phyloP scores from a whole-genome alignment of 2,113 vertebrate species.

The Gallinago undulata region DNA sequence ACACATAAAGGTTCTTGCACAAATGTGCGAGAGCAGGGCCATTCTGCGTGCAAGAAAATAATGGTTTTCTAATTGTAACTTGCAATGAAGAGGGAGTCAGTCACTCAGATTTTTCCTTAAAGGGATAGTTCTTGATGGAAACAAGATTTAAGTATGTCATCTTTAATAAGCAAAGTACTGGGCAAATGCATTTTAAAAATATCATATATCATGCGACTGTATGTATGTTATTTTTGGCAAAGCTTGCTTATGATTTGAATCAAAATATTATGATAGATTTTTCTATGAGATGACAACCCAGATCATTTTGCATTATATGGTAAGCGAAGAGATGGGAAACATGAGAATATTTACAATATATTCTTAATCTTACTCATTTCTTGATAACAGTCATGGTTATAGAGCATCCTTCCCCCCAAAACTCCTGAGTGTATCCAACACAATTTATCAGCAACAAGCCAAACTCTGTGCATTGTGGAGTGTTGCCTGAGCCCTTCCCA shows the following conservation, averaged over 20 bases:
- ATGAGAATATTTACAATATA: background rate
- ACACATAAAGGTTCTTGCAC: background rate
- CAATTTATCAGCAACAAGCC: background rate
- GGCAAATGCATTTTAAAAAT: background rate
- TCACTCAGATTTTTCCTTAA: background rate
- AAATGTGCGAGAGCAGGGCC: background rate
- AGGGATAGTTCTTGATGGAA: background rate
- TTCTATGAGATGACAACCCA: background rate
- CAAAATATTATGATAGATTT: conserved; percentile 28
- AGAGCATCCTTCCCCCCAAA: background rate
- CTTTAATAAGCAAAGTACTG: background rate
- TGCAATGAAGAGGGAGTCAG: background rate
- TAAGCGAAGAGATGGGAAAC: background rate
- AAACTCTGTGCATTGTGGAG: background rate
- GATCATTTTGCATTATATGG: background rate
- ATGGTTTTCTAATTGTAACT: background rate
- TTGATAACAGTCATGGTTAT: background rate
- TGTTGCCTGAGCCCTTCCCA: background rate
- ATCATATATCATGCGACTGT: background rate
- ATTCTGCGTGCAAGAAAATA: background rate
- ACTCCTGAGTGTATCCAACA: background rate
- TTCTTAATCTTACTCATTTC: background rate
- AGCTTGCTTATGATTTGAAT: conserved; percentile 4
- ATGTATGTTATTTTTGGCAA: background rate
- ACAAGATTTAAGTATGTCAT: background rate